These are phyloP conservation scores for Psephotus haematonotus DNA, from an alignment of 2,113 vertebrate species.

Conservation along the genomic window DNA sequence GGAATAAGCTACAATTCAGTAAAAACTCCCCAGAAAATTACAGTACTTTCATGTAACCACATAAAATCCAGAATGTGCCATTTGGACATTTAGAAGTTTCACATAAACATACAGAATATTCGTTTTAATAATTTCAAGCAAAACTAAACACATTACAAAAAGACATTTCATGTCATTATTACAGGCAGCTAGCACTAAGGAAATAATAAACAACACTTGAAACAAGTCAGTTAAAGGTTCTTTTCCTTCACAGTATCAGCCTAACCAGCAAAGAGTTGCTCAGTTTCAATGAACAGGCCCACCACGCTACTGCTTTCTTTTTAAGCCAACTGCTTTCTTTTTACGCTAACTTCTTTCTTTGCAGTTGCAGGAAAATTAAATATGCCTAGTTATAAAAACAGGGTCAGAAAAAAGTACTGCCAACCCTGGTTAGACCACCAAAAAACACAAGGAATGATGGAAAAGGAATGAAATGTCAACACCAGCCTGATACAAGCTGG, in stretches of 20 bases:
- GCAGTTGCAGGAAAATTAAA: background rate
- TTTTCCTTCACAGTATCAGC: background rate
- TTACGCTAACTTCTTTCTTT: background rate
- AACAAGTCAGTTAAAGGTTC: constrained; percentile 49
- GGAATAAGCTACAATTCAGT: background rate
- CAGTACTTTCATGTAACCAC: background rate
- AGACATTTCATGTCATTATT: background rate
- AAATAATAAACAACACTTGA: constrained; percentile 41
- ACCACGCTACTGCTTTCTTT: background rate
- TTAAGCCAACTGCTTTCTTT: constrained; percentile 1
- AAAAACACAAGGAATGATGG: background rate
- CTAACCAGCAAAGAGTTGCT: background rate
- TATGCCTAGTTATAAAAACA: background rate
- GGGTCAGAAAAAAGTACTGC: background rate
- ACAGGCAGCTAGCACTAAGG: background rate
- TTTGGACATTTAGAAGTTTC: background rate
- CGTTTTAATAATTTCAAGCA: background rate
- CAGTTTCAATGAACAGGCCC: background rate
- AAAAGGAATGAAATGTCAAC: background rate
- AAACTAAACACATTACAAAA: background rate
- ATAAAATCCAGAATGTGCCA: background rate
- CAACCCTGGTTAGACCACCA: background rate
- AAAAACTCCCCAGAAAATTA: background rate
- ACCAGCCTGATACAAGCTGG: background rate
- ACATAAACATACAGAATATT: background rate